Evolutionary conservation across 2,888 invertebrate genomes (phyloP).

Genomic region (Trachelus iudaicus): DNA sequence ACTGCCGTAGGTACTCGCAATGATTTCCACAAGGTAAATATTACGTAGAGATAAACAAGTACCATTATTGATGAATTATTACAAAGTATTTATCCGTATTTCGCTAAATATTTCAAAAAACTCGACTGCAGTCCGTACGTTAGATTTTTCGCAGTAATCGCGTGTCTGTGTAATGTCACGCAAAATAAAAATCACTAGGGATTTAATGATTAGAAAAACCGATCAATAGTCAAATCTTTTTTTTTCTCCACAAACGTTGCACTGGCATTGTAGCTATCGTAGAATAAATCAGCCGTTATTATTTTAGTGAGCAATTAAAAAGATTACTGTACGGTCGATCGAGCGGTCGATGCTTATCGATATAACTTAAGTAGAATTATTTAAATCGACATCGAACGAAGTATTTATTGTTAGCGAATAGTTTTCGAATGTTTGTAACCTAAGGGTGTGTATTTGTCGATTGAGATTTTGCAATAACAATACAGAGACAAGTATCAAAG

Average conservation of each 20-base stretch:
- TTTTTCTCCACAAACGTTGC: not conserved
- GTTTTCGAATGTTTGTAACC: not conserved
- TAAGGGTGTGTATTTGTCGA: not conserved
- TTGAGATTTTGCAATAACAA: not conserved
- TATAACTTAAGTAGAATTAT: slow-evolving; percentile 15
- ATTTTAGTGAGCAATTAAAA: not conserved
- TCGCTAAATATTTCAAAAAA: not conserved
- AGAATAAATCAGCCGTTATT: not conserved
- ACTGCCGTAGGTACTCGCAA: not conserved
- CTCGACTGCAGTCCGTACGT: not conserved
- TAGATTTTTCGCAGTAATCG: not conserved
- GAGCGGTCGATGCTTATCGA: not conserved
- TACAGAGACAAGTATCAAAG: not conserved
- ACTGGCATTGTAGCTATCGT: not conserved
- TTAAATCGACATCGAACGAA: slow-evolving; percentile 20
- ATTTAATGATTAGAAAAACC: not conserved
- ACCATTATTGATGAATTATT: not conserved
- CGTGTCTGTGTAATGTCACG: not conserved
- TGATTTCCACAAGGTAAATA: not conserved
- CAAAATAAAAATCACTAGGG: not conserved
- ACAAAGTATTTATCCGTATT: not conserved
- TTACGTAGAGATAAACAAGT: not conserved
- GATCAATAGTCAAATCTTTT: not conserved
- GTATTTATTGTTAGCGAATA: slow-evolving; percentile 22
- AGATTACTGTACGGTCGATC: not conserved